These are phyloP conservation scores for Epizoanthus rinbou DNA, from an alignment of 92 coral and sea anemone genomes.

Conservation along the genomic window DNA sequence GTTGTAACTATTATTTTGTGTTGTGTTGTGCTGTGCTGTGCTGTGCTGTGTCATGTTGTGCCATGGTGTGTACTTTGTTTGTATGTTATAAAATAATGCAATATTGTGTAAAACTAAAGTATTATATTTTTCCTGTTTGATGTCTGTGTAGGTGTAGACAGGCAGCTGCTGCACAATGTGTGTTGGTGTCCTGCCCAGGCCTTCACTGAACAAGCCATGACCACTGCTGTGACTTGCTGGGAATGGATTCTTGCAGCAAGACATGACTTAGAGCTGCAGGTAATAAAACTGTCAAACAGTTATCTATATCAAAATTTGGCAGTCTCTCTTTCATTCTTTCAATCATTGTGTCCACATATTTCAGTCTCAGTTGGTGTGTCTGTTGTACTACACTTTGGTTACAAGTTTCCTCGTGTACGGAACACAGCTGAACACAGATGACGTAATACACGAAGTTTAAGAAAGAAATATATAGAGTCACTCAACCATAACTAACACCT, in stretches of 20 bases:
- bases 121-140: background rate
- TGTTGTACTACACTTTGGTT: background rate
- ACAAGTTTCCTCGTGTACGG: no score
- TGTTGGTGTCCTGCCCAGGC: constrained; percentile 96
- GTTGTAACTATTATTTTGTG: background rate
- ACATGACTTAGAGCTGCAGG: constrained; percentile 91
- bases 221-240: constrained; percentile 97
- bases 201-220: constrained; percentile 86
- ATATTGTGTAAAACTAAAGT: background rate
- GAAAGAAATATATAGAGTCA: no score
- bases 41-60: no score
- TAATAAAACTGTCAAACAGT: constrained; percentile 10
- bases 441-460: no score
- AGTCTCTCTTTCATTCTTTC: background rate
- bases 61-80: no score
- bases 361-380: background rate
- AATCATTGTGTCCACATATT: background rate
- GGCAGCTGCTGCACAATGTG: constrained; percentile 70
- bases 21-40: no score
- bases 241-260: constrained; percentile 97
- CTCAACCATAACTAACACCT: no score
- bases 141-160: constrained; percentile 70
- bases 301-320: background rate
- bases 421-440: no score
- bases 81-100: no score